A percentile compares a stretch with the other conserved stretches of the same genome.
Evolutionary conservation across 2,888 invertebrate genomes (phyloP).

Genomic region (Andrena chrysosceles): DNA sequence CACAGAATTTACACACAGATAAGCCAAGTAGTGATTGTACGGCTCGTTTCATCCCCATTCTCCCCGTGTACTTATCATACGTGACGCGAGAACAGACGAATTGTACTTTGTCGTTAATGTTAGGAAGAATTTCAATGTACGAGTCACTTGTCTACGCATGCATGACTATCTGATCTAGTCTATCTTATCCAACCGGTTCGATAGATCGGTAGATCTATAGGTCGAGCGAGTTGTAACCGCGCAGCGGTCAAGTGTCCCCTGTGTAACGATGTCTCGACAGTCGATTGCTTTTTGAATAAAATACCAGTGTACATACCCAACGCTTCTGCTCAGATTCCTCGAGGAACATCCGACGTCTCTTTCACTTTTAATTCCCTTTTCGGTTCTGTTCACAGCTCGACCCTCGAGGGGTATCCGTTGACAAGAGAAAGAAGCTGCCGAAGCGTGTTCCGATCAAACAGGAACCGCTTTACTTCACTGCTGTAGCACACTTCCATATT

Average conservation of each 20-base stretch:
- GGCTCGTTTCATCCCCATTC: slow-evolving; percentile 39
- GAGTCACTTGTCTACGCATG: slow-evolving; percentile 69
- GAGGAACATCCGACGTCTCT: slow-evolving; percentile 20
- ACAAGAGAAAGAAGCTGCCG: no score
- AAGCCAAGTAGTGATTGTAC: slow-evolving; percentile 40
- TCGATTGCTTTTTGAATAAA: slow-evolving; percentile 79
- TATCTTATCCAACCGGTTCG: slow-evolving; percentile 62
- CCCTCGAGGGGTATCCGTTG: no score
- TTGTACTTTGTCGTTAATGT: slow-evolving; percentile 54
- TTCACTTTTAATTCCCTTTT: not conserved
- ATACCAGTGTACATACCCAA: slow-evolving; percentile 77
- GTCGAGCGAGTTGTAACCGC: slow-evolving; percentile 65
- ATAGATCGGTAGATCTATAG: slow-evolving; percentile 69
- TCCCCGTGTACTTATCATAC: slow-evolving; percentile 45
- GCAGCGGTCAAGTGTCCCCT: slow-evolving; percentile 76
- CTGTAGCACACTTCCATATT: no score
- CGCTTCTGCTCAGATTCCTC: slow-evolving; percentile 46
- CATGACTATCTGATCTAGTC: slow-evolving; percentile 60
- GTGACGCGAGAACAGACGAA: slow-evolving; percentile 30
- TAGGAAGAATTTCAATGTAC: slow-evolving; percentile 53
- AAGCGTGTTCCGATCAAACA: no score
- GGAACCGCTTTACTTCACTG: no score
- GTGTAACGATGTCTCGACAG: slow-evolving; percentile 79
- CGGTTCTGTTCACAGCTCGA: not conserved
- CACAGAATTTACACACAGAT: slow-evolving; percentile 26